phyloP scores from a whole-genome alignment of 2,888 invertebrate species.

The Megamerina dolium region DNA sequence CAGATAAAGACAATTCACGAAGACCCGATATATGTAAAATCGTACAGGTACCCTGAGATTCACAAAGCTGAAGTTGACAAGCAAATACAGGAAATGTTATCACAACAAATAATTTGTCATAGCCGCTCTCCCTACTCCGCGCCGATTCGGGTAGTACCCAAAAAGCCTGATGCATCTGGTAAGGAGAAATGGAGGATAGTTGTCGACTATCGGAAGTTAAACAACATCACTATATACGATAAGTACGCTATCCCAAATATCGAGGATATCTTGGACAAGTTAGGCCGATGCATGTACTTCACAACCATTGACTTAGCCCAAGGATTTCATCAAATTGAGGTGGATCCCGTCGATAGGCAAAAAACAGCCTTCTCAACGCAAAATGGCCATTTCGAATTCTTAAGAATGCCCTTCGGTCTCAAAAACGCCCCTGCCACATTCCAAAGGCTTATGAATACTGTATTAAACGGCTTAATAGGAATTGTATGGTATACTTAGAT shows the following conservation, averaged over 20 bases:
- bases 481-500: constrained; percentile 22
- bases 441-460: constrained; percentile 22
- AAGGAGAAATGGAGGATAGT: no score
- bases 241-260: constrained; percentile 2
- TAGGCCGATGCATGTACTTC: constrained; percentile 32
- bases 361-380: constrained; percentile 24
- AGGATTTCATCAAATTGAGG: constrained; percentile 35
- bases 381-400: constrained; percentile 20
- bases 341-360: constrained; percentile 21
- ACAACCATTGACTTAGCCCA: constrained; percentile 30
- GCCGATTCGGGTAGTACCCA: no score
- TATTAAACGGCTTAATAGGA: constrained; percentile 22
- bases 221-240: constrained; percentile 3
- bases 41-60: no score
- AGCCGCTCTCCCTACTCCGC: no score
- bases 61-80: no score
- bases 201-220: constrained; percentile 1
- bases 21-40: no score
- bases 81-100: no score
- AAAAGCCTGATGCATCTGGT: no score
- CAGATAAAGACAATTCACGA: no score
- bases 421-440: constrained; percentile 19
- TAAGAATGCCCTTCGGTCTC: constrained; percentile 21
- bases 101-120: no score
- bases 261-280: constrained; percentile 13